Evolutionary conservation across 2,113 vertebrate species (phyloP).

Genomic region (Salvator merianae): DNA sequence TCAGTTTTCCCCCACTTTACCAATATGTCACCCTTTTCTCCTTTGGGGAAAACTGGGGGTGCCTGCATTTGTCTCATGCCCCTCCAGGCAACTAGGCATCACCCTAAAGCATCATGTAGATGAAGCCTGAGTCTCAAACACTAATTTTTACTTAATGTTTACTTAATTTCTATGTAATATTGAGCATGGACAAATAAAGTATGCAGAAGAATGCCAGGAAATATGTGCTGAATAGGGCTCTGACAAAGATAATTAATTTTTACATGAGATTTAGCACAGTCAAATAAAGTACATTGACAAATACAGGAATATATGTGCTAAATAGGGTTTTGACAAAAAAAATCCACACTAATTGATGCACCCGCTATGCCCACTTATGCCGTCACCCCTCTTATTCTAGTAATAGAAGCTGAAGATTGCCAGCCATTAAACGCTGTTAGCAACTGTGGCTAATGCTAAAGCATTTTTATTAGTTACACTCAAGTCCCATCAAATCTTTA

Average conservation of each 20-base stretch:
- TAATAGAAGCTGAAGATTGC: conserved; percentile 40
- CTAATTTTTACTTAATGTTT: too few relatives aligned
- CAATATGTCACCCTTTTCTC: too few relatives aligned
- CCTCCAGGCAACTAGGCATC: too few relatives aligned
- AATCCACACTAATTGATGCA: conserved; percentile 18
- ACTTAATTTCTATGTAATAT: too few relatives aligned
- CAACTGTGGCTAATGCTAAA: conserved; percentile 57
- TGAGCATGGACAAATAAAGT: too few relatives aligned
- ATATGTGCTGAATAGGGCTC: too few relatives aligned
- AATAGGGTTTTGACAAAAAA: conserved; percentile 17
- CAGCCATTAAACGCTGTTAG: conserved; percentile 51
- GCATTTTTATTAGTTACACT: conserved; percentile 61
- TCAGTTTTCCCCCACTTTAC: too few relatives aligned
- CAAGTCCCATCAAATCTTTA: conserved; percentile 51
- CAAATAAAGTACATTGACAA: background rate
- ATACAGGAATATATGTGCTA: background rate
- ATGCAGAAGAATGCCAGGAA: too few relatives aligned
- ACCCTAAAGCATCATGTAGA: too few relatives aligned
- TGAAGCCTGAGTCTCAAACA: too few relatives aligned
- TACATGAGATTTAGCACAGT: conserved; percentile 8
- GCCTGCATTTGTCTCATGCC: too few relatives aligned
- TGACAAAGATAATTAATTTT: conserved; percentile 1
- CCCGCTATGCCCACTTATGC: background rate
- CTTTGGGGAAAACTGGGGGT: too few relatives aligned
- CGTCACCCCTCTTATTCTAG: conserved; percentile 33